Conservation (phyloP, 1,140 invertebrate genomes). For the Pseudomyrmex sp. region DNA sequence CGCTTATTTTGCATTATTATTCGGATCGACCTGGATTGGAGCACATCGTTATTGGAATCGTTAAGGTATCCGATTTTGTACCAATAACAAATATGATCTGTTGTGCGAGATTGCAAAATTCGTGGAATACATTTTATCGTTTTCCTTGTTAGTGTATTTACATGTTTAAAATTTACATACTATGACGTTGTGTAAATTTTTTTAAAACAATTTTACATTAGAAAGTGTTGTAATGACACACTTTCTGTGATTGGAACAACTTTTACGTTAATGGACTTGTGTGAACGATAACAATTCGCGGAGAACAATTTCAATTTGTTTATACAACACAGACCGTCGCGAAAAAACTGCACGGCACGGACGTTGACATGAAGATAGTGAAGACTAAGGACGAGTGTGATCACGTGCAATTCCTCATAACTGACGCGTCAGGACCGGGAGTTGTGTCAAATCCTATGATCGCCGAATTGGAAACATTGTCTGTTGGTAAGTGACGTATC, state of each 20-base stretch:
- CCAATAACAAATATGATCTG: slow-evolving; percentile 7
- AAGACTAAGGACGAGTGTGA: slow-evolving; percentile 95
- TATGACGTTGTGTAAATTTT: neutral
- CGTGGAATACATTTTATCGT: slow-evolving; percentile 1
- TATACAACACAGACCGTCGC: slow-evolving; percentile 92
- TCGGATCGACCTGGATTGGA: slow-evolving; percentile 96
- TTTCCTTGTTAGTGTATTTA: neutral
- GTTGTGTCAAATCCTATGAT: slow-evolving; percentile 88
- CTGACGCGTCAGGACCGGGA: slow-evolving; percentile 90
- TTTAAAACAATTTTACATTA: neutral
- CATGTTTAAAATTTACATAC: neutral
- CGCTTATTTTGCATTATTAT: slow-evolving; percentile 95
- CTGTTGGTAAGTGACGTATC: slow-evolving; percentile 86
- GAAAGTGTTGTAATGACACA: neutral
- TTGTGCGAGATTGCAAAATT: slow-evolving; percentile 16
- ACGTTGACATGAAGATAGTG: slow-evolving; percentile 95
- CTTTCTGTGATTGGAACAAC: neutral
- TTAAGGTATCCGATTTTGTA: slow-evolving; percentile 89
- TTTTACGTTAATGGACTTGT: neutral
- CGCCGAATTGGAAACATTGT: slow-evolving; percentile 90
- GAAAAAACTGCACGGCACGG: slow-evolving; percentile 95
- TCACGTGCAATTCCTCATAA: slow-evolving; percentile 97
- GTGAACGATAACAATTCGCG: neutral
- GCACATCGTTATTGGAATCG: slow-evolving; percentile 97
- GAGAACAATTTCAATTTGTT: neutral